Conservation (phyloP, 2,113 vertebrate species). For the Melanerpes formicivorus region DNA sequence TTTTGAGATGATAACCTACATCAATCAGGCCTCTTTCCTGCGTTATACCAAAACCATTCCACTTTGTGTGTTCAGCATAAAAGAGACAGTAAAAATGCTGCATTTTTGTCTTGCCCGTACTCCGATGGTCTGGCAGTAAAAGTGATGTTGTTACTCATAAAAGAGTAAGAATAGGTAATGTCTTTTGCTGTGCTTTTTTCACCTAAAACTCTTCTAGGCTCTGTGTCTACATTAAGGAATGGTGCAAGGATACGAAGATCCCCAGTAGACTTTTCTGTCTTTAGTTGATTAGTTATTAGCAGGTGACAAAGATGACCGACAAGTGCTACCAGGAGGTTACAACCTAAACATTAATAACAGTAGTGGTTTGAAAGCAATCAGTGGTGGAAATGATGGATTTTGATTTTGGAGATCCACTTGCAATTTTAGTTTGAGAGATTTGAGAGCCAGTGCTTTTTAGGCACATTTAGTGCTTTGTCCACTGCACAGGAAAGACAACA, state of each 20-base stretch:
- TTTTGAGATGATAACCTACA: slow-evolving; percentile 61
- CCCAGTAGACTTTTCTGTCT: not conserved
- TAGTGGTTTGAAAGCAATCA: not conserved
- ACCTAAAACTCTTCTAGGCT: not conserved
- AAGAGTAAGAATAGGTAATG: not conserved
- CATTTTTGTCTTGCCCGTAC: slow-evolving; percentile 34
- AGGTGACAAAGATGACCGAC: not conserved
- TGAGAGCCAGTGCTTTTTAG: not conserved
- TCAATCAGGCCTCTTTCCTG: slow-evolving; percentile 42
- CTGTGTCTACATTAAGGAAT: not conserved
- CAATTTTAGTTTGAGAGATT: not conserved
- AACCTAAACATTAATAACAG: not conserved
- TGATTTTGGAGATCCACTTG: not conserved
- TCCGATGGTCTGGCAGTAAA: not conserved
- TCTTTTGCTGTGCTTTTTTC: not conserved
- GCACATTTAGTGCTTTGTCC: not conserved
- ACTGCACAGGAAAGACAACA: not conserved
- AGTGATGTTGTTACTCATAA: not conserved
- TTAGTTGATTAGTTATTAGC: not conserved
- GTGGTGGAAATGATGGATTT: not conserved
- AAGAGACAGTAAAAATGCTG: slow-evolving; percentile 1
- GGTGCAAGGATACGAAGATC: not conserved
- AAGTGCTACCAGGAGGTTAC: not conserved
- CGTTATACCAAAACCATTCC: slow-evolving; percentile 37
- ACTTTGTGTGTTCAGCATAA: not conserved